A percentile compares a stretch with the other conserved stretches of the same genome.
phyloP scores from a whole-genome alignment of 1,140 invertebrate species.

The Lepidurus apus region DNA sequence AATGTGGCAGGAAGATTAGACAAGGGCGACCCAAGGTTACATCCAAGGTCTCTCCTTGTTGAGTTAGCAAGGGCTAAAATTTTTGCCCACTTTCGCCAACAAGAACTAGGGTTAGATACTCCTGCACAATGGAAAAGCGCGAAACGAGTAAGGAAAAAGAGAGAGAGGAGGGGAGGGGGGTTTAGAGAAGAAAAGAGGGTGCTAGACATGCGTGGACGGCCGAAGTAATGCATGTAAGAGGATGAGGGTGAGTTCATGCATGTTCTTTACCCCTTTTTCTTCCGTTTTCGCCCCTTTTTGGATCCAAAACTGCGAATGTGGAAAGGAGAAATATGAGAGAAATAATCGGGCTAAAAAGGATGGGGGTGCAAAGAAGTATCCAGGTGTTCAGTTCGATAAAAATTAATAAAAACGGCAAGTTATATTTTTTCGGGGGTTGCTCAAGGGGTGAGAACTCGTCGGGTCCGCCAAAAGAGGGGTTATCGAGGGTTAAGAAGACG shows the following conservation, averaged over 20 bases:
- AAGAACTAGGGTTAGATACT: constrained; percentile 26
- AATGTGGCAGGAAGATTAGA: neutral
- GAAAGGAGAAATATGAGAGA: neutral
- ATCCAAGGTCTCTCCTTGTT: constrained; percentile 3
- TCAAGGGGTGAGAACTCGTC: too few relatives aligned
- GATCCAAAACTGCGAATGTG: neutral
- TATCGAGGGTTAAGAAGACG: too few relatives aligned
- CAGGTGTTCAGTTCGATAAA: too few relatives aligned
- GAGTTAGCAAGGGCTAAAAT: neutral
- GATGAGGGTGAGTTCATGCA: constrained; percentile 16
- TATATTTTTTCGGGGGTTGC: too few relatives aligned
- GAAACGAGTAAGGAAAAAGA: constrained; percentile 38
- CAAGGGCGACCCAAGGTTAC: constrained; percentile 17
- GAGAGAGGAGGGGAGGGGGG: neutral
- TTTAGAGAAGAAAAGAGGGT: constrained; percentile 11
- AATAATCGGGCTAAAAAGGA: neutral
- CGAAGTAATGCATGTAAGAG: constrained; percentile 28
- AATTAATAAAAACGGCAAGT: too few relatives aligned
- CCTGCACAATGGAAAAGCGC: constrained; percentile 33
- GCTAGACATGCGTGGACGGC: constrained; percentile 24
- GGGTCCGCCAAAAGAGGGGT: too few relatives aligned
- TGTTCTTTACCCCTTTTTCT: neutral
- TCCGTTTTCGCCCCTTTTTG: too few relatives aligned
- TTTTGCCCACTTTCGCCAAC: constrained; percentile 11
- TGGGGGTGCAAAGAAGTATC: neutral